Evolutionary conservation across 2,888 invertebrate species (phyloP).

Genomic region (Sphinx pinastri): DNA sequence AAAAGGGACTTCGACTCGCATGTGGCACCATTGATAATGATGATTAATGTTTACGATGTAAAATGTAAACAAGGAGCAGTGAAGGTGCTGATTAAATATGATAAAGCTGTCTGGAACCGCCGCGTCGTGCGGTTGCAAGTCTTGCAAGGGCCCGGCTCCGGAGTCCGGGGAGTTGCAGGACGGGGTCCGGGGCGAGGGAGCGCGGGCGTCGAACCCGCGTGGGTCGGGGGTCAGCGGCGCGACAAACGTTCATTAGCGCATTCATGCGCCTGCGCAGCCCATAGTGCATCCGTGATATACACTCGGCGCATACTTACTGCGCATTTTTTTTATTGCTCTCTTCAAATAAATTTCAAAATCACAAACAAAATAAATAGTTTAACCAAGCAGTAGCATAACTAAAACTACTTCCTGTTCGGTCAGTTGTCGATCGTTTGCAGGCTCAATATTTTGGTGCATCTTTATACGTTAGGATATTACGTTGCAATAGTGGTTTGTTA

Average conservation of each 20-base stretch:
- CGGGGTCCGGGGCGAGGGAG: slow-evolving; percentile 45
- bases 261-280: slow-evolving; percentile 62
- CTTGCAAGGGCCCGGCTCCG: slow-evolving; percentile 42
- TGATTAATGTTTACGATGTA: slow-evolving; percentile 40
- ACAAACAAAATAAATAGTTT: neutral
- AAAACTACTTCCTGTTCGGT: neutral
- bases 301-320: neutral
- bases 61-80: slow-evolving; percentile 59
- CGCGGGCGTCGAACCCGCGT: slow-evolving; percentile 77
- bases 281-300: slow-evolving; percentile 29
- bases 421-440: neutral
- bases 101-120: slow-evolving; percentile 65
- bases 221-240: slow-evolving; percentile 82
- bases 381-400: neutral
- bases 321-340: neutral
- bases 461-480: neutral
- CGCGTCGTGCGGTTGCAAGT: slow-evolving; percentile 49
- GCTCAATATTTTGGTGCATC: slow-evolving; percentile 15
- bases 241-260: slow-evolving; percentile 74
- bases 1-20: slow-evolving; percentile 9
- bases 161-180: slow-evolving; percentile 34
- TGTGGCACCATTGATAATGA: slow-evolving; percentile 35
- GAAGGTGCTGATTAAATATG: slow-evolving; percentile 57
- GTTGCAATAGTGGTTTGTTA: neutral
- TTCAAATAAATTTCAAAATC: neutral